Conservation (phyloP, 1,140 invertebrate genomes). For the Cherax quadricarinatus region DNA sequence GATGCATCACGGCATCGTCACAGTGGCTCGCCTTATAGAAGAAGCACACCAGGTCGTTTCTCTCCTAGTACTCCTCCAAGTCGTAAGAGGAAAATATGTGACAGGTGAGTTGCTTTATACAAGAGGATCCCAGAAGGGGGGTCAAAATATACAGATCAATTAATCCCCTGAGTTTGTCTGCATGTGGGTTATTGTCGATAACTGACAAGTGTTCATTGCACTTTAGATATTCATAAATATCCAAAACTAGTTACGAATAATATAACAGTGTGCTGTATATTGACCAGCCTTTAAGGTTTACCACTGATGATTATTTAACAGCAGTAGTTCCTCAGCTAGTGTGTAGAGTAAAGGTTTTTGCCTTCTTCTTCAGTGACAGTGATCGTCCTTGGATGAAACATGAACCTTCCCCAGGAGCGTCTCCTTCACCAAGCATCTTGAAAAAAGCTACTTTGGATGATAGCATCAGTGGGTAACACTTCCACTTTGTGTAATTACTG, state of each 20-base stretch:
- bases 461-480: conserved; percentile 3
- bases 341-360: background rate
- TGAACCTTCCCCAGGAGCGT: conserved; percentile 56
- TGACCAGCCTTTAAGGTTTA: no score
- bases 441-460: conserved; percentile 41
- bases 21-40: conserved; percentile 21
- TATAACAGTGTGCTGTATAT: no score
- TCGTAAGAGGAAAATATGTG: conserved; percentile 26
- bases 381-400: conserved; percentile 52
- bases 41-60: background rate
- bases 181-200: no score
- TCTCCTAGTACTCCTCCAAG: conserved; percentile 44
- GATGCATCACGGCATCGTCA: background rate
- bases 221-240: no score
- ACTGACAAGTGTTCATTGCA: no score
- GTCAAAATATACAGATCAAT: no score
- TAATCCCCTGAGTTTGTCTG: no score
- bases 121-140: no score
- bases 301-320: no score
- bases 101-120: conserved; percentile 13
- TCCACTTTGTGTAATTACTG: background rate
- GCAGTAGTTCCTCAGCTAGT: no score
- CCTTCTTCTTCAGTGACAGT: conserved; percentile 13
- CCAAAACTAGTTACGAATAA: no score
- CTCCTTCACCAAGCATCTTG: conserved; percentile 58